Evolutionary conservation across 2,797 vertebrate species (phyloP).

Genomic region (Dermochelys coriacea): DNA sequence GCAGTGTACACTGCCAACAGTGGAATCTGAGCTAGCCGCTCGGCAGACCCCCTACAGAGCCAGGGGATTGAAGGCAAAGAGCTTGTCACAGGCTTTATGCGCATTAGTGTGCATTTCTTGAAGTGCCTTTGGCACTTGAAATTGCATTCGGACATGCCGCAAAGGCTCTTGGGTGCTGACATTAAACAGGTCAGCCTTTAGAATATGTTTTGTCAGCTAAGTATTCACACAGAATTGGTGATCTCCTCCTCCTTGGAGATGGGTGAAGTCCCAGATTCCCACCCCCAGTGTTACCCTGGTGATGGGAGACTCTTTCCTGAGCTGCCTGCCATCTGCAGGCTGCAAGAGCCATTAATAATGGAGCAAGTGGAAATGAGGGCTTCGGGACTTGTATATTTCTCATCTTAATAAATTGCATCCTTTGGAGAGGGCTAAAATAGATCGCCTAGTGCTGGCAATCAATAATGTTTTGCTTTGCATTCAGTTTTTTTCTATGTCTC

Average conservation of each 20-base stretch:
- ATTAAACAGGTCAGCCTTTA: not conserved
- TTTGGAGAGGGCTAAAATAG: constrained; percentile 1
- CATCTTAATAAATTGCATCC: constrained; percentile 32
- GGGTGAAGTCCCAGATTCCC: not conserved
- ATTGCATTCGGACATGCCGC: not conserved
- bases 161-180: not conserved
- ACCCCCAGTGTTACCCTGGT: accelerated
- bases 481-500: not conserved
- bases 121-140: not conserved
- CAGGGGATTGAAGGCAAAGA: not conserved
- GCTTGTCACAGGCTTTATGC: not conserved
- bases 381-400: constrained; percentile 42
- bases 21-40: not conserved
- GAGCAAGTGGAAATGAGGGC: constrained; percentile 9
- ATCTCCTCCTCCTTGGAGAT: not conserved
- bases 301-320: not conserved
- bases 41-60: not conserved
- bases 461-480: not conserved
- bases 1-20: accelerated
- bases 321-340: not conserved
- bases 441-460: constrained; percentile 15
- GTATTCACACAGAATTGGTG: accelerated
- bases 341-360: constrained; percentile 1
- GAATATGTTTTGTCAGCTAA: not conserved
- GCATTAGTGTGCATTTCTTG: not conserved